These are phyloP conservation scores for Idris sp. DNA, from an alignment of 1,140 invertebrate species.

Conservation along the genomic window DNA sequence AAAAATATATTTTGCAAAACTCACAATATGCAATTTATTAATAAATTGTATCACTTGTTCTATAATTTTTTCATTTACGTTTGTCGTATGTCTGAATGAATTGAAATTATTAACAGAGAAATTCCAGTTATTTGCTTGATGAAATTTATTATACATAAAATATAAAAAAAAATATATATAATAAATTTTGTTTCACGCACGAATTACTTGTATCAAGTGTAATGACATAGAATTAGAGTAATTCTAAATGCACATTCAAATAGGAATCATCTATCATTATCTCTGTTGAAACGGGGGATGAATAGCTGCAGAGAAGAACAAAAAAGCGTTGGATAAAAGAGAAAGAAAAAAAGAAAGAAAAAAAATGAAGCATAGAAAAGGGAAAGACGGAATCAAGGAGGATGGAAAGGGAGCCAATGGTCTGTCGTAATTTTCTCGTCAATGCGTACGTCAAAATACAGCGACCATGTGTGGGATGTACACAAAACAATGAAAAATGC, in stretches of 20 bases:
- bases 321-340: conserved; percentile 31
- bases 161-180: conserved; percentile 41
- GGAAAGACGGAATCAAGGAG: conserved; percentile 26
- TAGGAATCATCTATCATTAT: conserved; percentile 50
- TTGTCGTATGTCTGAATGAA: conserved; percentile 25
- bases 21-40: too few relatives aligned
- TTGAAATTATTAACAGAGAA: conserved; percentile 25
- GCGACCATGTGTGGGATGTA: conserved; percentile 51
- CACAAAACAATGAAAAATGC: conserved; percentile 68
- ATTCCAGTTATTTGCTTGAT: conserved; percentile 35
- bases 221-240: conserved; percentile 39
- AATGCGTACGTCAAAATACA: conserved; percentile 62
- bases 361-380: too few relatives aligned
- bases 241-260: conserved; percentile 53
- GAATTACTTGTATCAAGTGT: conserved; percentile 34
- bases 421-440: conserved; percentile 65
- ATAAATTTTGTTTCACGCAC: conserved; percentile 32
- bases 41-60: too few relatives aligned
- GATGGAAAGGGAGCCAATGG: conserved; percentile 45
- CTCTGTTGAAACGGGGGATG: conserved; percentile 40
- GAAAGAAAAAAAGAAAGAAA: conserved; percentile 28
- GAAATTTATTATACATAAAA: conserved; percentile 50
- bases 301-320: conserved; percentile 42
- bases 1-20: too few relatives aligned
- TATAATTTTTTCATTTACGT: neutral